Percentiles rank a stretch among this genome's conserved stretches.
These are phyloP conservation scores for Harpegnathos saltator DNA, from an alignment of 1,140 invertebrate genomes.

Conservation along the genomic window DNA sequence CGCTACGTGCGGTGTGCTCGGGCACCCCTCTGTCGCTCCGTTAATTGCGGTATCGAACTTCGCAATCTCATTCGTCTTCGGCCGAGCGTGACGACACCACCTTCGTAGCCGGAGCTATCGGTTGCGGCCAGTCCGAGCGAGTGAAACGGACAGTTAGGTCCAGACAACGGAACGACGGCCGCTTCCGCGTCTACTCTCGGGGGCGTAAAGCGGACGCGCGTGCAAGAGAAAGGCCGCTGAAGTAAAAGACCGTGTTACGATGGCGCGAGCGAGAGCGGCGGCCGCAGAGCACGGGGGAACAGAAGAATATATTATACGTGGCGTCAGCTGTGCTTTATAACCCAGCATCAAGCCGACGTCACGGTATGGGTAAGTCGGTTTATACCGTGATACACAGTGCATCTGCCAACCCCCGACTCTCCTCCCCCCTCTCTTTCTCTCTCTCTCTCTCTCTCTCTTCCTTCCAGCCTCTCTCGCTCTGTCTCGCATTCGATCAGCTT, in stretches of 20 bases:
- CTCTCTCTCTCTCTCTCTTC: neutral
- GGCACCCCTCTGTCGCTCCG: constrained; percentile 49
- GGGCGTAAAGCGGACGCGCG: constrained; percentile 52
- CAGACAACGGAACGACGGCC: constrained; percentile 22
- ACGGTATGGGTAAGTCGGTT: constrained; percentile 74
- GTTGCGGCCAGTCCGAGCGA: constrained; percentile 61
- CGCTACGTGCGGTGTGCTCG: constrained; percentile 9
- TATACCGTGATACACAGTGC: constrained; percentile 75
- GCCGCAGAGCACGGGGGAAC: constrained; percentile 36
- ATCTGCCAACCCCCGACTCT: constrained; percentile 66
- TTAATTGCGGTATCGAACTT: constrained; percentile 74
- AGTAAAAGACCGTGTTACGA: constrained; percentile 44
- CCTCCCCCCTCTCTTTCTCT: neutral
- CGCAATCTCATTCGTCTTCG: constrained; percentile 71
- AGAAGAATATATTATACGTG: constrained; percentile 80
- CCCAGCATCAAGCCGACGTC: constrained; percentile 73
- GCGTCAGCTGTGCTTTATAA: constrained; percentile 81
- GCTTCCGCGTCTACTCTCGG: constrained; percentile 38
- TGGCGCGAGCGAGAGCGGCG: constrained; percentile 48
- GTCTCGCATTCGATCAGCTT: constrained; percentile 12
- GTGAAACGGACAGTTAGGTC: constrained; percentile 71
- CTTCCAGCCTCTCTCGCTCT: neutral
- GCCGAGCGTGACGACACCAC: constrained; percentile 69
- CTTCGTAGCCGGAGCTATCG: constrained; percentile 66
- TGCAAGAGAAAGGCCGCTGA: constrained; percentile 53